Conservation (phyloP, 2,888 invertebrate species). For the Thecophora atra region DNA sequence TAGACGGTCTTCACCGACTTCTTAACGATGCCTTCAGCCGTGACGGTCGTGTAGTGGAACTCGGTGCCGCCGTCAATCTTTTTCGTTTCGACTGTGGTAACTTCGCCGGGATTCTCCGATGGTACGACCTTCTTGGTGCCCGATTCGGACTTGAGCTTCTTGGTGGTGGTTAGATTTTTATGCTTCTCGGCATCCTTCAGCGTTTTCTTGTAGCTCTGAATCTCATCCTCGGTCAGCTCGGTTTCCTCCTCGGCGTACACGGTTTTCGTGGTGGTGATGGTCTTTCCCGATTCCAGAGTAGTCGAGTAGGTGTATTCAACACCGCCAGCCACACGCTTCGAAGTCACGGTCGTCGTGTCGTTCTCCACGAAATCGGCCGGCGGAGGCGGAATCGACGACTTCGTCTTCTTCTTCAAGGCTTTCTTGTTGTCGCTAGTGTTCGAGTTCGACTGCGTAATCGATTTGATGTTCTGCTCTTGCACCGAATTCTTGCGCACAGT, state of each 20-base stretch:
- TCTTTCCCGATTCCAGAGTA: constrained; percentile 60
- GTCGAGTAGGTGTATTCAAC: constrained; percentile 63
- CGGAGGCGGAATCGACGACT: constrained; percentile 59
- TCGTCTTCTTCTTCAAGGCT: constrained; percentile 56
- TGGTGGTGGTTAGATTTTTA: constrained; percentile 63
- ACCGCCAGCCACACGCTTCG: constrained; percentile 61
- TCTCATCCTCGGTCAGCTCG: constrained; percentile 64
- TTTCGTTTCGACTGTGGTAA: constrained; percentile 65
- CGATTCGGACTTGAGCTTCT: constrained; percentile 61
- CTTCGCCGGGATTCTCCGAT: constrained; percentile 64
- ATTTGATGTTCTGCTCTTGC: constrained; percentile 59
- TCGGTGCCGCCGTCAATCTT: constrained; percentile 65
- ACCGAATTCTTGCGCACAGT: constrained; percentile 61
- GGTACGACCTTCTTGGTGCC: constrained; percentile 65
- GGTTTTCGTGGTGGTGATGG: constrained; percentile 63
- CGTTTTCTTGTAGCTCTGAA: constrained; percentile 61
- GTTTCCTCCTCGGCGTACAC: constrained; percentile 63
- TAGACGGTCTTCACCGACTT: constrained; percentile 63
- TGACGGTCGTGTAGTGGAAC: constrained; percentile 64
- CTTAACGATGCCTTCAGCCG: constrained; percentile 64
- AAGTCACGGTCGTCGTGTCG: constrained; percentile 58
- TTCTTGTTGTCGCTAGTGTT: constrained; percentile 54
- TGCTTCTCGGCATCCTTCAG: constrained; percentile 65
- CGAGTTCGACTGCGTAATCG: constrained; percentile 52
- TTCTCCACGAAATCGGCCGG: constrained; percentile 62